phyloP scores from a whole-genome alignment of 2,113 vertebrate genomes.

The Lamprologus callipterus region DNA sequence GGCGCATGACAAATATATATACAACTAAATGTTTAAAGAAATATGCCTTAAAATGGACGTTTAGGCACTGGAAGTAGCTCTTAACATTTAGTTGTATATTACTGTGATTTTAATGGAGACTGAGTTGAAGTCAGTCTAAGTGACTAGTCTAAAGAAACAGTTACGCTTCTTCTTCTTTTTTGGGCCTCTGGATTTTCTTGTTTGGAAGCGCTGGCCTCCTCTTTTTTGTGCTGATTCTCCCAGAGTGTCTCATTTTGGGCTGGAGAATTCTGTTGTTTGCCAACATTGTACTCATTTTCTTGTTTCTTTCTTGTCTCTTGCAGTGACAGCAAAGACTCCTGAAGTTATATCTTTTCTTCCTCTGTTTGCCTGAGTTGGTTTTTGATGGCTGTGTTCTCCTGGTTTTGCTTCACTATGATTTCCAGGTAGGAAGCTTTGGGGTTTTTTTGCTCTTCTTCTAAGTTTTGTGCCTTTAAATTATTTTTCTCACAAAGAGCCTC shows the following conservation, averaged over 20 bases:
- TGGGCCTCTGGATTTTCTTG: fast-evolving
- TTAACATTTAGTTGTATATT: no score
- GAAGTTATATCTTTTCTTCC: not conserved
- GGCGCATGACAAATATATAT: no score
- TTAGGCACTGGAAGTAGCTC: no score
- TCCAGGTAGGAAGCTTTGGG: not conserved
- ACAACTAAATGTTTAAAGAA: no score
- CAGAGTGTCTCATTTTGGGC: not conserved
- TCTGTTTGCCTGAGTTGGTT: not conserved
- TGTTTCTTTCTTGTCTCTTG: not conserved
- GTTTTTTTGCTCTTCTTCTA: fast-evolving
- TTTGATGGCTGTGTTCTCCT: not conserved
- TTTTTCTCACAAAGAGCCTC: not conserved
- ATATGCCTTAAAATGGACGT: no score
- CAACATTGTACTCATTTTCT: fast-evolving
- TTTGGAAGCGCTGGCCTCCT: not conserved
- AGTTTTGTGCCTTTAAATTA: not conserved
- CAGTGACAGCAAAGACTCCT: not conserved
- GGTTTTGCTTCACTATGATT: not conserved
- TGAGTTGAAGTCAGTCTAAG: not conserved
- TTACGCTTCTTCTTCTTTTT: not conserved
- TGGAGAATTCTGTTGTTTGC: fast-evolving
- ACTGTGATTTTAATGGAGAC: no score
- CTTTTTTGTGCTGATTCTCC: not conserved
- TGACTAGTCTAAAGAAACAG: fast-evolving